These are phyloP conservation scores for Hoplodrina blanda DNA, from an alignment of 2,888 invertebrate species.

Conservation along the genomic window DNA sequence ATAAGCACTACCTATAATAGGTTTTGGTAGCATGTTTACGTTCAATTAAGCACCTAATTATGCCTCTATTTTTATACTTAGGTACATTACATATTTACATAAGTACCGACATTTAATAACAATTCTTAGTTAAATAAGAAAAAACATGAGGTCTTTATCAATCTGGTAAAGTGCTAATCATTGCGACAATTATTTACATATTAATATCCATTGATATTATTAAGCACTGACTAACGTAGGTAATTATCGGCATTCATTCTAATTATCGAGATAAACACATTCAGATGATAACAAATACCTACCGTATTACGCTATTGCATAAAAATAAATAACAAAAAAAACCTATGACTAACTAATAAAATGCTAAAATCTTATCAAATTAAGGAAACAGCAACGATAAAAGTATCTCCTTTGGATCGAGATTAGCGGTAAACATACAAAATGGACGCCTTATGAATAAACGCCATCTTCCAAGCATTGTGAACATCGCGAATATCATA, in stretches of 20 bases:
- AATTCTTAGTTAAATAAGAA: background rate
- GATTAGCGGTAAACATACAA: constrained; percentile 62
- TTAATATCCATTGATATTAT: constrained; percentile 1
- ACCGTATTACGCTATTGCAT: background rate
- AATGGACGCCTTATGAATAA: constrained; percentile 57
- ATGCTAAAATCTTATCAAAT: constrained; percentile 5
- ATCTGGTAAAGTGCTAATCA: background rate
- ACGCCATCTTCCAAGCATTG: constrained; percentile 60
- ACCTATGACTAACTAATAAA: constrained; percentile 9
- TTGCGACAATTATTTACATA: constrained; percentile 3
- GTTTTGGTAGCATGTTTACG: constrained; percentile 13
- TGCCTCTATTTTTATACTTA: background rate
- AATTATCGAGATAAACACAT: background rate
- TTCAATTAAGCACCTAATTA: background rate
- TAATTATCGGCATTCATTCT: constrained; percentile 1
- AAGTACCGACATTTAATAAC: background rate
- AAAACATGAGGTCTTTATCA: background rate
- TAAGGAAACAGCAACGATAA: constrained; percentile 19
- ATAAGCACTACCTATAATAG: constrained; percentile 9
- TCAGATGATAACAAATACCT: constrained; percentile 1
- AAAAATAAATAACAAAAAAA: constrained; percentile 28
- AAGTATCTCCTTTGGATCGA: constrained; percentile 14
- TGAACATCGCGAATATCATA: constrained; percentile 57
- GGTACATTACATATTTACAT: background rate
- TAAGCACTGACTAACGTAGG: background rate